phyloP scores from a whole-genome alignment of 2,797 vertebrate species.

The Carapus acus region DNA sequence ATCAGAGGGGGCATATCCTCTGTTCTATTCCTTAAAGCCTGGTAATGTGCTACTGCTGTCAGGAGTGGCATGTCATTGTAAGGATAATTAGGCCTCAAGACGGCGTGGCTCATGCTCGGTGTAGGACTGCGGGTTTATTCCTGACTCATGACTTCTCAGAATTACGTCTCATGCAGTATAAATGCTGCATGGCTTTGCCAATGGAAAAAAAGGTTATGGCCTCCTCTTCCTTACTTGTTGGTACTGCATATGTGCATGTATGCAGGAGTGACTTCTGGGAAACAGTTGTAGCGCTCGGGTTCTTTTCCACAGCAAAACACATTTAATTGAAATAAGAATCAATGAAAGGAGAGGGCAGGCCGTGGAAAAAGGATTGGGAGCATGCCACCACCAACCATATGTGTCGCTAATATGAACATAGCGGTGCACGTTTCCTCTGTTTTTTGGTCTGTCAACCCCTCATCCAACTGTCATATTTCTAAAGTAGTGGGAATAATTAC shows the following conservation, averaged over 20 bases:
- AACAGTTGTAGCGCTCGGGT: slow-evolving; percentile 42
- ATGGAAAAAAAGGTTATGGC: slow-evolving; percentile 41
- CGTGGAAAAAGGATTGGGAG: no score
- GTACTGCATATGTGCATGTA: slow-evolving; percentile 32
- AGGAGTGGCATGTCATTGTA: slow-evolving; percentile 7
- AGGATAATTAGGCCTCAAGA: slow-evolving; percentile 31
- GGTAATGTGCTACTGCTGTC: slow-evolving; percentile 15
- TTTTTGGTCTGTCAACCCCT: no score
- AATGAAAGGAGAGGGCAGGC: no score
- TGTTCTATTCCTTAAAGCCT: slow-evolving; percentile 17
- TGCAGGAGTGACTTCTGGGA: slow-evolving; percentile 19
- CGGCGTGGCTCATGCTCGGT: slow-evolving; percentile 10
- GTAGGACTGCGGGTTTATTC: slow-evolving; percentile 12
- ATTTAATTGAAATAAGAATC: no score
- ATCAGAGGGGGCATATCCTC: no score
- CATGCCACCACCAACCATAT: no score
- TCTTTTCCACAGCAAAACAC: slow-evolving; percentile 34
- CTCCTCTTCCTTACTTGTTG: slow-evolving; percentile 62
- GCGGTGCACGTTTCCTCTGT: no score
- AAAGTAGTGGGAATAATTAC: no score
- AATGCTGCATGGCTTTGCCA: slow-evolving; percentile 34
- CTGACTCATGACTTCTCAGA: slow-evolving; percentile 29
- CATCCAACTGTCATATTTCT: no score
- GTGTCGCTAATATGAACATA: no score
- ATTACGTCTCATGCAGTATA: slow-evolving; percentile 35